phyloP scores from a whole-genome alignment of 2,888 invertebrate species.

The Emesis furor region DNA sequence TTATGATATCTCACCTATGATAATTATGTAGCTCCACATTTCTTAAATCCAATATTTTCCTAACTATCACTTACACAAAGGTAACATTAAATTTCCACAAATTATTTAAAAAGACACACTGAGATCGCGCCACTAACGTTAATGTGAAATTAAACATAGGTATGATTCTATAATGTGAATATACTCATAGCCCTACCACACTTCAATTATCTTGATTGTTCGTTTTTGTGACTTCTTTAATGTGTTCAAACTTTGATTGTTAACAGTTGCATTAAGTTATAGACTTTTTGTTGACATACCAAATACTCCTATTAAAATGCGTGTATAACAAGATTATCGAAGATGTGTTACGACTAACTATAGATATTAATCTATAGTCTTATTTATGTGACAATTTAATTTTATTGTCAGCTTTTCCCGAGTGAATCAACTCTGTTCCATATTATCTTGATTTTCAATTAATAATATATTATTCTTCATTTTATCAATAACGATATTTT shows the following conservation, averaged over 20 bases:
- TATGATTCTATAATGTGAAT: conserved; percentile 4
- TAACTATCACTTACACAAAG: neutral
- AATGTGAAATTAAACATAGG: conserved; percentile 2
- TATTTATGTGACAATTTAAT: too few species aligned
- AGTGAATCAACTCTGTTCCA: too few species aligned
- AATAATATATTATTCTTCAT: too few species aligned
- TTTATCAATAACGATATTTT: too few species aligned
- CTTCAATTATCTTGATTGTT: neutral
- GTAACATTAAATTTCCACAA: neutral
- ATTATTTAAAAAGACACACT: conserved; percentile 8
- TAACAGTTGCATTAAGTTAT: neutral
- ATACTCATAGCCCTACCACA: neutral
- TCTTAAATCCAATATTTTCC: neutral
- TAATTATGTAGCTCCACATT: neutral
- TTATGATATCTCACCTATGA: neutral
- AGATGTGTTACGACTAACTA: too few species aligned
- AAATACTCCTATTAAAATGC: too few species aligned
- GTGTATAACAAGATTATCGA: too few species aligned
- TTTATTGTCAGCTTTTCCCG: too few species aligned
- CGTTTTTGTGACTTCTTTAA: neutral
- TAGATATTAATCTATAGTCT: too few species aligned
- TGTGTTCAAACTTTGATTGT: neutral
- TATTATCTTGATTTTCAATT: too few species aligned
- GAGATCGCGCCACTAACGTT: neutral
- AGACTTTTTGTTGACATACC: neutral